These are phyloP conservation scores for Saxidomus purpurata DNA, from an alignment of 1,140 invertebrate species.

Conservation along the genomic window DNA sequence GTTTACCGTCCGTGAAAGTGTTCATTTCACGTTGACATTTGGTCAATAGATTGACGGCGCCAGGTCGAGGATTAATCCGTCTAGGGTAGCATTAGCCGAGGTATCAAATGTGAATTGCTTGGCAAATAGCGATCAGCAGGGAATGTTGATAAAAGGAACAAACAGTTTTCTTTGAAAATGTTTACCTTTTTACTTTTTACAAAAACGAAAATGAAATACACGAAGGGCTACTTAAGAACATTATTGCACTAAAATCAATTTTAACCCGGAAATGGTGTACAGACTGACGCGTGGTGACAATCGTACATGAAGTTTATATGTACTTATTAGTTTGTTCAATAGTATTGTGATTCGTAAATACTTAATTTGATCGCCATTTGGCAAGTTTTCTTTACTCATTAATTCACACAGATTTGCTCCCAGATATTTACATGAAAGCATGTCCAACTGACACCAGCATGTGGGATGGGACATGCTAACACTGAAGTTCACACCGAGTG, in stretches of 20 bases:
- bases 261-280: neutral
- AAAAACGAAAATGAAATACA: neutral
- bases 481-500: too few relatives aligned
- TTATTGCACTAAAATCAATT: neutral
- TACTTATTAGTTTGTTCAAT: too few relatives aligned
- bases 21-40: slow-evolving; percentile 55
- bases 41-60: slow-evolving; percentile 55
- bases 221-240: neutral
- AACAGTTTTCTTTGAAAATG: neutral
- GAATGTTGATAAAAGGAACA: slow-evolving; percentile 12
- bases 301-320: too few relatives aligned
- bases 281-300: too few relatives aligned
- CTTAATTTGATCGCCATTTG: too few relatives aligned
- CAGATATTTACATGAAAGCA: too few relatives aligned
- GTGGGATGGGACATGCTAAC: too few relatives aligned
- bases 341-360: too few relatives aligned
- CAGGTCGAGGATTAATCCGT: slow-evolving; percentile 44
- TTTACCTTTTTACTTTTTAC: slow-evolving; percentile 18
- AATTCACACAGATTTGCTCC: too few relatives aligned
- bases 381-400: too few relatives aligned
- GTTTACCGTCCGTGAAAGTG: slow-evolving; percentile 16
- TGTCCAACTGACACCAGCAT: too few relatives aligned
- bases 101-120: slow-evolving; percentile 39
- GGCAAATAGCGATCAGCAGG: slow-evolving; percentile 14
- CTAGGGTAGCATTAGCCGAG: slow-evolving; percentile 12